A percentile compares a stretch with the other conserved stretches of the same genome.
Evolutionary conservation across 1,140 invertebrate species (phyloP).

Genomic region (Ericerus pela): DNA sequence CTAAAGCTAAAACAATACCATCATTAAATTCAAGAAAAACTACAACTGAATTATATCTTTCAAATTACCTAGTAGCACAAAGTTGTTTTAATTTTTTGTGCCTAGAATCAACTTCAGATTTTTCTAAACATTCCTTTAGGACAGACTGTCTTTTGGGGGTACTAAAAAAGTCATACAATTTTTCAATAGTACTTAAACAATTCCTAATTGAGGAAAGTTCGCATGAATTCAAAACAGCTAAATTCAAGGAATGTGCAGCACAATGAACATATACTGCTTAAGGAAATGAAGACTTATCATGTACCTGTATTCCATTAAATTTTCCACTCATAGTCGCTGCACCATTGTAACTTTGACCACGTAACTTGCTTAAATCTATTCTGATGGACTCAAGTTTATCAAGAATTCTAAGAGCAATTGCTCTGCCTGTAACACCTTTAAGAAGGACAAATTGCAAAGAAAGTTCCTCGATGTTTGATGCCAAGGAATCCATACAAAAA

Average conservation of each 20-base stretch:
- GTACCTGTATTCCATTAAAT: conserved; percentile 19
- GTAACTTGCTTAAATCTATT: conserved; percentile 20
- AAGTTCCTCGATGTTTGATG: conserved; percentile 13
- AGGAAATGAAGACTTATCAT: neutral
- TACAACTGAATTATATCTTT: conserved; percentile 12
- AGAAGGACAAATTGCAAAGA: conserved; percentile 23
- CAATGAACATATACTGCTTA: neutral
- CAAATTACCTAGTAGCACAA: conserved; percentile 9
- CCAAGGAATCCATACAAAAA: neutral
- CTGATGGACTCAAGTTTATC: conserved; percentile 15
- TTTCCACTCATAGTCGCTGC: conserved; percentile 22
- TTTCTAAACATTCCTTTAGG: neutral
- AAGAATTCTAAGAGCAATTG: conserved; percentile 19
- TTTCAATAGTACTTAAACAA: conserved; percentile 9
- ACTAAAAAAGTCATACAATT: conserved; percentile 7
- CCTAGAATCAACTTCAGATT: neutral
- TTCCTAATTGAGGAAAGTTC: conserved; percentile 14
- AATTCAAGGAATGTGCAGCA: conserved; percentile 7
- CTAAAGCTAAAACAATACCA: neutral
- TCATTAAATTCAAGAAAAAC: conserved; percentile 4
- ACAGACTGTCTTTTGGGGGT: neutral
- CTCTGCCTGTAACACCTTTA: conserved; percentile 21
- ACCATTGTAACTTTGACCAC: conserved; percentile 26
- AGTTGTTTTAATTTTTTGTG: neutral
- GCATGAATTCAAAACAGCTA: neutral